These are phyloP conservation scores for Mixornis gularis DNA, from an alignment of 2,113 vertebrate species.

Conservation along the genomic window DNA sequence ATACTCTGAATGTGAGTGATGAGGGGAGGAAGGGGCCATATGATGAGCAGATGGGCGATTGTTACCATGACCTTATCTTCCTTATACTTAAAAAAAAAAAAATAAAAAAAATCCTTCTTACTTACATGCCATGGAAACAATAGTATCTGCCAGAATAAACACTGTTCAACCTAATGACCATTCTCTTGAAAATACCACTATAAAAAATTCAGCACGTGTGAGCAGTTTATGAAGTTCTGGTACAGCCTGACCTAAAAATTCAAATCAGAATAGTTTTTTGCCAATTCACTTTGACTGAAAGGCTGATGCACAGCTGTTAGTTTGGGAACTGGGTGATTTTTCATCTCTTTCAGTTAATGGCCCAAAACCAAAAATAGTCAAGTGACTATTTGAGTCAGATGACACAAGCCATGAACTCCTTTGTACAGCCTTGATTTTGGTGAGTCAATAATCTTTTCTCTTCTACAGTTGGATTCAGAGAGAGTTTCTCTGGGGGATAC, in stretches of 20 bases:
- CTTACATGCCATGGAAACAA: constrained; percentile 31
- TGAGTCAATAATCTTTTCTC: background rate
- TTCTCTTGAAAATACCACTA: constrained; percentile 47
- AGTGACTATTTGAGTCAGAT: background rate
- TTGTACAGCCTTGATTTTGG: background rate
- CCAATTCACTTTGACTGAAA: constrained; percentile 19
- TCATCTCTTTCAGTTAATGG: background rate
- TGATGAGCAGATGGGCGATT: background rate
- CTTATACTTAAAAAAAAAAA: background rate
- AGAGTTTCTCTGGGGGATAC: background rate
- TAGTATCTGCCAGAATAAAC: constrained; percentile 39
- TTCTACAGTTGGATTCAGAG: background rate
- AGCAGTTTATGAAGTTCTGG: constrained; percentile 28
- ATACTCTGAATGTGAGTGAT: background rate
- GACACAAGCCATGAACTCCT: background rate
- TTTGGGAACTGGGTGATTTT: constrained; percentile 5
- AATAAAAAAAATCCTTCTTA: background rate
- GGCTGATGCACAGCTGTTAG: background rate
- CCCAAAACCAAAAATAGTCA: background rate
- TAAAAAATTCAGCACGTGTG: constrained; percentile 47
- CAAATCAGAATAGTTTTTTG: constrained; percentile 38
- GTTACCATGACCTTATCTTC: background rate
- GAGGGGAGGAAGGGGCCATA: background rate
- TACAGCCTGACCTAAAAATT: constrained; percentile 54
- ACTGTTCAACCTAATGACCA: constrained; percentile 31